Base-by-base conservation (phyloP, 2,888 invertebrate genomes). In the Automeris io region DNA sequence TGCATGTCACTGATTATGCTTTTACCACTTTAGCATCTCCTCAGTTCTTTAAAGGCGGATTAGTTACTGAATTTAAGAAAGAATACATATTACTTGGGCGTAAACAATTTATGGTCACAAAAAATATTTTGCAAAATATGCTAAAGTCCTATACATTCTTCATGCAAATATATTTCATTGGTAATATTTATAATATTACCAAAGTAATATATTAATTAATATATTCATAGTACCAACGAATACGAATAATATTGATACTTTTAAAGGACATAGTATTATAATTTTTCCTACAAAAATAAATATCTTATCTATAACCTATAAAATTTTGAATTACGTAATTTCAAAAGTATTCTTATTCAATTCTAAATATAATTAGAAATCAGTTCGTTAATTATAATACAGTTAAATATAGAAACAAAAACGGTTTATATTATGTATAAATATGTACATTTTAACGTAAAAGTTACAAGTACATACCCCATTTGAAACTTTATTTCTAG, bases 401-500 rank as follows among this genome's bases (percentile, higher is more conserved):
- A 18, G 23, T 2, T 8, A 12, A 11, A n/a, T 8, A 7, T 3
- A 6, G 2, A 2, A 2, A 12, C 3, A 3, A n/a, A n/a, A 31
- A 6, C 8, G 7, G 2, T 3, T 37, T 32, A 11, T 7, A 5
- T 9, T 7, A n/a, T 5, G 8, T 7, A 8, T 24, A 9, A 3
- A 8, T 8, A 7, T 13, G 8, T 29, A 29, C 13, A 16, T 5
- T 29, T 13, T 4, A 29, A n/a, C n/a, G 4, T 16, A 16, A n/a
- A 16, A 2, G 16, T n/a, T n/a, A n/a, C n/a, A 40, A 37, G 35
- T 45, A 70, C 82, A 62, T 61, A 82, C 82, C n/a, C 51, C 80
- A 37, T 42, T 69, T 2, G 78, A 61, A 32, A 81, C 54, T 54
- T 74, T 80, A 23, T 64, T 66, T 35, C 75, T 70, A 0, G 80